Base-by-base conservation (phyloP, 2,797 vertebrate genomes). In the Poeciliopsis paucimaculata region DNA sequence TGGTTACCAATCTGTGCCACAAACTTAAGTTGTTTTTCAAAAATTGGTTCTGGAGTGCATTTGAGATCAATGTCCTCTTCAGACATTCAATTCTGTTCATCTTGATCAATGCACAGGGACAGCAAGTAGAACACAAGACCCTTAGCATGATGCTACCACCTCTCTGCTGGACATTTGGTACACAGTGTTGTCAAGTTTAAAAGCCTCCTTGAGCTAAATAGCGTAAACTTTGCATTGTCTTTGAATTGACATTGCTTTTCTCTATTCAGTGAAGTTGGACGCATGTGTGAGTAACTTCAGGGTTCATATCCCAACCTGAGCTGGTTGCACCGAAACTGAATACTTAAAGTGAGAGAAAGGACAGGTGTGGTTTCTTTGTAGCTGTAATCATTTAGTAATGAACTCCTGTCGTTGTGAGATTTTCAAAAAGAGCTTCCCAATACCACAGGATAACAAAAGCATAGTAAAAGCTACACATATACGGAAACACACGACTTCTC, bases 361-460 rank as follows among this genome's bases (percentile, higher is more conserved):
- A 81, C 87, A 91, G 90, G 89, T 91, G 82, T 91, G 84, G 91
- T 94, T 93, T 91, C 89, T 85, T 89, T 91, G 76, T 80, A 68
- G 71, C 47, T 77, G 80, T 85, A 90, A 92, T 91, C 84, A 88
- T 94, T 93, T 93, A 82, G 86, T 36, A 87, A 84, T 60, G 71
- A 34, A 78, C 78, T 87, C 87, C 83, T 91, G 89, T 88, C 74
- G 81, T 62, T 85, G 89, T 91, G 84, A 91, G 62, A 73, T 80
- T 66, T 34, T 34, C 31, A 66, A 77, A 55, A 53, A 76, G 76
- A 76, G 46, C 72, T 84, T 77, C 75, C 81, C 84, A 81, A 82
- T 79, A 73, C 49, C 49, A 80, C 34, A 7, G 13, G 68, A 68
- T 36, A 73, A 75, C 46, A 73, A 51, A 82, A 53, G 81, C 72